Evolutionary conservation across 2,888 invertebrate genomes (phyloP), one percentile per base, ranked within the genome.

Genomic region (Arctia plantaginis): DNA sequence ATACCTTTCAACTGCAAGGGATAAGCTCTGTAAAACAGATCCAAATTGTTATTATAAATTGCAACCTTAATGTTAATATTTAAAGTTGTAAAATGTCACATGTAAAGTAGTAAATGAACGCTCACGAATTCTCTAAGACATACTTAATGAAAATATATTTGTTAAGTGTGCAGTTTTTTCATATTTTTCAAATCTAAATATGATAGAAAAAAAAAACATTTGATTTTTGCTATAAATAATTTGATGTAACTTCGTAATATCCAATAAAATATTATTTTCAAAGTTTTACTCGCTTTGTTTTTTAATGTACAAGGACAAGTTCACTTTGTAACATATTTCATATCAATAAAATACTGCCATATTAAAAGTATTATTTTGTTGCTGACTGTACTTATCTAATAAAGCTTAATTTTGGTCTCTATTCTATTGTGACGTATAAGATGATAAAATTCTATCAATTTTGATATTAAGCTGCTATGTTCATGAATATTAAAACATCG

Each of bases 321-420:
- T 82, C 81, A 80, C 79, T 83, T 74, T 83, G 65, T 75, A 71
- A 80, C 66, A 78, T 79, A 76, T 66, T 84, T 82, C 83, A 83
- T 84, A 84, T 84, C 83, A 83, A 80, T 80, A 77, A 65, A 55
- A 66, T 80, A 83, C 79, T 82, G 76, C 82, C 80, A 79, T 72
- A 75, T 75, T 72, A 69, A 15, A 27, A 27, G 30, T 20, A 18
- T 62, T 13, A 47, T 73, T 73, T 64, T 74, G 68, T 71, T 75
- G 59, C 72, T 67, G 67, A 73, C 70, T 75, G 70, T 80, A 82
- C 66, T 72, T 68, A 67, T 7, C 35, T 59, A 27, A 18, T 44
- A 44, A 15, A 33, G 30, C 13, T 55, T 62, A 72, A 12, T 3
- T n/a, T 1, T 13, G 23, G 18, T 39, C 55, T 55, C 69, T 71